Percentiles rank a stretch among this genome's conserved stretches.
These are phyloP conservation scores for Asarcornis scutulata DNA, from an alignment of 2,113 vertebrate species.

Conservation along the genomic window DNA sequence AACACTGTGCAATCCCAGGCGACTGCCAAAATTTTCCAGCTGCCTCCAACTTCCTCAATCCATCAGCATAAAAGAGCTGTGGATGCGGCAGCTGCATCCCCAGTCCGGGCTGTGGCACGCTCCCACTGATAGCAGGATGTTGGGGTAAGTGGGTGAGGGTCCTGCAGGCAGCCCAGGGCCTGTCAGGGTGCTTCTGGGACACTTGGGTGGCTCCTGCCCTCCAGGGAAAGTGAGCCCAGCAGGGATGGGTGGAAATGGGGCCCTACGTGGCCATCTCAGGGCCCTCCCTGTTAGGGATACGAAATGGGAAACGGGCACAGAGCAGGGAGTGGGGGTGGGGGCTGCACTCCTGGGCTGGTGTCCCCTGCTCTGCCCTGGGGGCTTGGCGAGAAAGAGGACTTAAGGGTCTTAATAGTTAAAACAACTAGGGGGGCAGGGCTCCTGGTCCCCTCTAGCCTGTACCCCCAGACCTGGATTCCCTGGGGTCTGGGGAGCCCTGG, in stretches of 20 bases:
- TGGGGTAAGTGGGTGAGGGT: background rate
- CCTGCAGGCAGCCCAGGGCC: accelerated
- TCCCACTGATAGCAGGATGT: background rate
- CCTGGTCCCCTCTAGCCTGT: accelerated
- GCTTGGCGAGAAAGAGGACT: accelerated
- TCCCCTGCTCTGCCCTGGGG: background rate
- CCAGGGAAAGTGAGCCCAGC: accelerated
- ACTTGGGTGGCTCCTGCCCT: accelerated
- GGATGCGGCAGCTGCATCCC: background rate
- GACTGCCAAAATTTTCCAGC: constrained; percentile 52
- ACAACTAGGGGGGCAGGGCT: background rate
- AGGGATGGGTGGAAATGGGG: accelerated
- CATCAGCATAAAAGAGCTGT: background rate
- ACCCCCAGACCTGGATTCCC: background rate
- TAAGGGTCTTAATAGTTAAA: background rate
- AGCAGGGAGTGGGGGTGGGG: accelerated
- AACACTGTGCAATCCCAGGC: background rate
- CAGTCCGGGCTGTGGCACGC: background rate
- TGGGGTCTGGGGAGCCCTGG: accelerated
- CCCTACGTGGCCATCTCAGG: accelerated
- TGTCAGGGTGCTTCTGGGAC: accelerated
- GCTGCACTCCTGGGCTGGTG: no score
- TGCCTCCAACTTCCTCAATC: constrained; percentile 35
- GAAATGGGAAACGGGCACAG: background rate
- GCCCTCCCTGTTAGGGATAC: background rate